Conservation (phyloP, 1,140 invertebrate species). For the Drosophila insularis region DNA sequence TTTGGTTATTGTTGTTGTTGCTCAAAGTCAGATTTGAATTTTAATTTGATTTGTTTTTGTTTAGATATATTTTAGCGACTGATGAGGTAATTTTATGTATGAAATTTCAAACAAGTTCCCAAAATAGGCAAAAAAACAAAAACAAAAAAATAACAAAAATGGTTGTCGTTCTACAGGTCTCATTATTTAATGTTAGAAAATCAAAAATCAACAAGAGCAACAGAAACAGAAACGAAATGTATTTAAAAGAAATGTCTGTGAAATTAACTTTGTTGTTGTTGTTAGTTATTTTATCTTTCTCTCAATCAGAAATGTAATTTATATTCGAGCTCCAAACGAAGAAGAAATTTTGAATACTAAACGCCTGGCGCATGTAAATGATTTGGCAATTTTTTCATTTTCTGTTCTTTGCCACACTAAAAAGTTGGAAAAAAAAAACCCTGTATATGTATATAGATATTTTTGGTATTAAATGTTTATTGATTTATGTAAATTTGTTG, state of each 20-base stretch:
- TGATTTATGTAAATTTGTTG: slow-evolving; percentile 67
- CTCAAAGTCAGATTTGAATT: slow-evolving; percentile 60
- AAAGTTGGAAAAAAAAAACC: slow-evolving; percentile 24
- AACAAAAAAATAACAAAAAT: slow-evolving; percentile 16
- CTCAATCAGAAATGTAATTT: slow-evolving; percentile 61
- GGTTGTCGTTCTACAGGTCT: slow-evolving; percentile 43
- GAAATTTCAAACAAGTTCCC: slow-evolving; percentile 46
- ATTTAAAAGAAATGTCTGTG: slow-evolving; percentile 41
- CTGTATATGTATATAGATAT: slow-evolving; percentile 11
- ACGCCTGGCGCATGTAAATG: slow-evolving; percentile 25
- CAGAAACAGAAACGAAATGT: neutral
- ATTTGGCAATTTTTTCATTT: slow-evolving; percentile 23
- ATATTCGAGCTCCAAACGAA: slow-evolving; percentile 9
- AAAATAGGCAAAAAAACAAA: slow-evolving; percentile 45
- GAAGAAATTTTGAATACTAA: slow-evolving; percentile 22
- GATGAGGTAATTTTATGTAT: slow-evolving; percentile 79
- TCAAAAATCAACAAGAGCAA: neutral
- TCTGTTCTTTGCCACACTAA: slow-evolving; percentile 12
- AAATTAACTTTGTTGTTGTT: slow-evolving; percentile 36
- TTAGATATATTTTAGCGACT: slow-evolving; percentile 42
- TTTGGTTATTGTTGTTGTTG: slow-evolving; percentile 41
- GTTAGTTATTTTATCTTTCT: slow-evolving; percentile 25
- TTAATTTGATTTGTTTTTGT: slow-evolving; percentile 54
- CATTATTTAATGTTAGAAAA: slow-evolving; percentile 39
- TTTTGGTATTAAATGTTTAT: slow-evolving; percentile 56